Base-by-base conservation (phyloP, 2,888 invertebrate genomes). In the Dusona sp. region DNA sequence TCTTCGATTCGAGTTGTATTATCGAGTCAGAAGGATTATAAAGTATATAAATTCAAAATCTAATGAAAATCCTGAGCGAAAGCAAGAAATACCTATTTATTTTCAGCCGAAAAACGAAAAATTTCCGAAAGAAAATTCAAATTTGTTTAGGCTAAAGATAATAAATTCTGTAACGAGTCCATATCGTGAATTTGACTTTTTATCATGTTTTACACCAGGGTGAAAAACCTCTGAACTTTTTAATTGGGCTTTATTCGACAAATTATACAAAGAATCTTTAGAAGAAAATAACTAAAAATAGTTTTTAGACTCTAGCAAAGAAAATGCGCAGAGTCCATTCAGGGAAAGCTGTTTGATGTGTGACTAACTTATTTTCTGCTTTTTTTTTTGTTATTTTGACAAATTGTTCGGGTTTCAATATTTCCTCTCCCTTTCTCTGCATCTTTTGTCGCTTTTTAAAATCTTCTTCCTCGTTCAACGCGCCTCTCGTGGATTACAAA, bases 401-500 rank as follows among this genome's bases (percentile, higher is more conserved):
- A 33, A 61, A 29, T 74, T 1, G 61, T 61, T 16, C 57, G 16
- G 19, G 42, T 70, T 25, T 65, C 64, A 8, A 73, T n/a, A 42
- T 42, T 22, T 74, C 29, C 16, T 42, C 13, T 57, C 54, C n/a
- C 57, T 3, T 29, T 42, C 29, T n/a, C 25, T 2, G 25, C 25
- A 25, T 57, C 45, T 42, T 57, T 36, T 61, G 38, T 74, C 25
- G n/a, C 36, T 61, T 42, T 36, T 19, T 42, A 0, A 25, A 25
- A 68, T 68, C 42, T 36, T 79, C 51, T 25, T 73, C 70, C 51
- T 78, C 73, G 22, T 36, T 83, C 36, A 42, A 7, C 22, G 42
- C 54, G 54, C 72, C 36, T 78, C 38, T 68, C 54, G 61, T 61
- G 67, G 25, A 25, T 84, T 84, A 72, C 67, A 48, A 36, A 67